Conservation (phyloP, 2,797 vertebrate species). For the Petrocephalus schoutedeni region DNA sequence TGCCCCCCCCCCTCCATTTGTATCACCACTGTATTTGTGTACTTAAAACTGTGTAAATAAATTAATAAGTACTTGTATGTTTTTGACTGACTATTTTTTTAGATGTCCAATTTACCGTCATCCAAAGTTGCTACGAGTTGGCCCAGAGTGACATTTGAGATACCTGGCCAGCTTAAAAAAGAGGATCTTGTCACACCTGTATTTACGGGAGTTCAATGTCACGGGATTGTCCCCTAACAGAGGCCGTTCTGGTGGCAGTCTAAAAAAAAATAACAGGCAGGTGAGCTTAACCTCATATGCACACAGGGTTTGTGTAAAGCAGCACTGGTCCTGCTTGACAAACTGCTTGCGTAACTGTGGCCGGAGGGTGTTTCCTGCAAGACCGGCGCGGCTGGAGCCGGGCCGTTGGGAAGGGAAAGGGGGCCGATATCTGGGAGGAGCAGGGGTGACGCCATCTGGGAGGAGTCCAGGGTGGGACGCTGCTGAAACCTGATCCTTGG, state of each 20-base stretch:
- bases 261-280: neutral
- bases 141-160: neutral
- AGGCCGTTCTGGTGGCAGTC: neutral
- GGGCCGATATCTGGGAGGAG: neutral
- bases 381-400: neutral
- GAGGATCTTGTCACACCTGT: neutral
- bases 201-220: neutral
- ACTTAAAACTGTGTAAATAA: conserved; percentile 95
- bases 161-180: neutral
- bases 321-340: neutral
- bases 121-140: neutral
- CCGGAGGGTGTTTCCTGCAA: neutral
- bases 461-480: neutral
- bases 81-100: neutral
- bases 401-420: neutral
- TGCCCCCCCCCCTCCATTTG: conserved; percentile 61
- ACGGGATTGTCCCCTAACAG: neutral
- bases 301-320: neutral
- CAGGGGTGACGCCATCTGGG: neutral
- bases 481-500: neutral
- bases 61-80: conserved; percentile 75
- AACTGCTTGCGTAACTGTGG: neutral
- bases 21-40: conserved; percentile 85
- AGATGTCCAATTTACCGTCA: neutral
- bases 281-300: neutral